phyloP scores from a whole-genome alignment of 2,888 invertebrate species.

The Nomada lathburiana region DNA sequence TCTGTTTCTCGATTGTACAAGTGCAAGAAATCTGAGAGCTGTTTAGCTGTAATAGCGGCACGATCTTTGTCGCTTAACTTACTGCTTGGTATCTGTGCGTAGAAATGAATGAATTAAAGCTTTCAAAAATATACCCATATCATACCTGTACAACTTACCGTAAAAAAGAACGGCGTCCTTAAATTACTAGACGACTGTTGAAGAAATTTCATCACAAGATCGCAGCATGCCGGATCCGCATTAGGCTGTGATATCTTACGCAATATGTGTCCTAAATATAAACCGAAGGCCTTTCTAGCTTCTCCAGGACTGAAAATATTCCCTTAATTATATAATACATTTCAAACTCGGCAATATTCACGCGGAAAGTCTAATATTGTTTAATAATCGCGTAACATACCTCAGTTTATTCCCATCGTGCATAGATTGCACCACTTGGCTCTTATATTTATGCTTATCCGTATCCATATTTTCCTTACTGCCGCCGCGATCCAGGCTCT shows the following conservation, averaged over 20 bases:
- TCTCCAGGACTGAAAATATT: conserved; percentile 85
- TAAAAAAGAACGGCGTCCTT: conserved; percentile 88
- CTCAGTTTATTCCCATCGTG: conserved; percentile 88
- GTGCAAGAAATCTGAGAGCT: conserved; percentile 93
- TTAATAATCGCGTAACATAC: conserved; percentile 84
- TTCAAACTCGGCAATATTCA: not conserved
- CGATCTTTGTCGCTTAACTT: conserved; percentile 92
- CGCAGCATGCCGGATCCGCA: conserved; percentile 84
- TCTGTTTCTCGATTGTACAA: conserved; percentile 94
- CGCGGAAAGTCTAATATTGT: not conserved
- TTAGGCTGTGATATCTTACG: conserved; percentile 87
- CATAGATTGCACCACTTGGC: conserved; percentile 87
- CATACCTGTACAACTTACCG: conserved; percentile 83
- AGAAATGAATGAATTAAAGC: not conserved
- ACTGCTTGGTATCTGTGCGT: conserved; percentile 87
- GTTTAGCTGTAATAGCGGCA: conserved; percentile 93
- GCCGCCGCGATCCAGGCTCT: conserved; percentile 81
- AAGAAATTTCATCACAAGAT: conserved; percentile 91
- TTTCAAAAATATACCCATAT: not conserved
- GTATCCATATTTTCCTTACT: conserved; percentile 82
- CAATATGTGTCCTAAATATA: conserved; percentile 91
- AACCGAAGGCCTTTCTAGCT: conserved; percentile 91
- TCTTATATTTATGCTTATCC: conserved; percentile 86
- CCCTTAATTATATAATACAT: conserved; percentile 7
- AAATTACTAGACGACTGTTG: conserved; percentile 90